phyloP scores from a whole-genome alignment of 2,797 vertebrate species.

The Sebastes glaucus region DNA sequence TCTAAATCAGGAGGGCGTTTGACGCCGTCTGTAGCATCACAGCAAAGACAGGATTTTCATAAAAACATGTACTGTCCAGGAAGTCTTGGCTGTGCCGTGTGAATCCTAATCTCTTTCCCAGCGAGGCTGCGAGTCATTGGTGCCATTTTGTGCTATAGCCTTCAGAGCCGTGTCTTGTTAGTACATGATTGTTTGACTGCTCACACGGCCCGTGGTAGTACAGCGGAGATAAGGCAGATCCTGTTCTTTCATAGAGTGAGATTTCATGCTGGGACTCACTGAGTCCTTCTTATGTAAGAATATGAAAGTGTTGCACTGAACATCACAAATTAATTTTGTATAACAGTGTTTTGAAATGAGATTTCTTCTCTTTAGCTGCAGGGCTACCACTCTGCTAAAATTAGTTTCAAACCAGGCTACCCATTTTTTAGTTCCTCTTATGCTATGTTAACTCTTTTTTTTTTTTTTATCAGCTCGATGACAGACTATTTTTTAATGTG shows the following conservation, averaged over 20 bases:
- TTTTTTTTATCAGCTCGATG: background rate
- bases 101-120: conserved; percentile 40
- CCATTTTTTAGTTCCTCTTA: background rate
- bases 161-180: conserved; percentile 37
- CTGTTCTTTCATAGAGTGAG: background rate
- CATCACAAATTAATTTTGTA: background rate
- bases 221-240: conserved; percentile 14
- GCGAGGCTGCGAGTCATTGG: conserved; percentile 17
- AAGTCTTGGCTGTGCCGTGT: conserved; percentile 37
- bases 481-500: background rate
- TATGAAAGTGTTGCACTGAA: background rate
- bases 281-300: conserved; percentile 1
- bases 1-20: conserved; percentile 38
- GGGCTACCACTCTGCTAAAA: background rate
- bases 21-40: conserved; percentile 8
- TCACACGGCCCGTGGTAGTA: conserved; percentile 25
- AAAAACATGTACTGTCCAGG: conserved; percentile 42
- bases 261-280: conserved; percentile 5
- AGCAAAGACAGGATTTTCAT: conserved; percentile 32
- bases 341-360: background rate
- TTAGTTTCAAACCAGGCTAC: background rate
- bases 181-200: conserved; percentile 39
- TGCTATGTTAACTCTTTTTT: background rate
- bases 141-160: conserved; percentile 53
- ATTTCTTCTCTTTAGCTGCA: background rate